A percentile compares a stretch with the other conserved stretches of the same genome.
Conservation (phyloP, 2,888 invertebrate species). For the Poecilobothrus nobilitatus region DNA sequence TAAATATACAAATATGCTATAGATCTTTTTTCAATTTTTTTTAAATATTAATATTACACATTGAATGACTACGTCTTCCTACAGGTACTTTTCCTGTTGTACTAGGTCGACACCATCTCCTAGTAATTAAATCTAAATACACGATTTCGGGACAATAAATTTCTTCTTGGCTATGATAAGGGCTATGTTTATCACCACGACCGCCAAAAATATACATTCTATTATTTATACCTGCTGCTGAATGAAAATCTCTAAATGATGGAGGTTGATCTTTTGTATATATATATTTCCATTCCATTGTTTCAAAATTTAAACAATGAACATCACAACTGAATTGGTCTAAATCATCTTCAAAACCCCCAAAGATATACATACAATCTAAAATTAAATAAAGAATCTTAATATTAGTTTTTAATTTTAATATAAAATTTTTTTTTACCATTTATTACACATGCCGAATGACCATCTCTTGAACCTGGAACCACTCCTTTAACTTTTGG, state of each 20-base stretch:
- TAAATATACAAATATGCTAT: conserved; percentile 11
- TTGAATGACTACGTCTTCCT: conserved; percentile 83
- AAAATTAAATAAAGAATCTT: conserved; percentile 25
- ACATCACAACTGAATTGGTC: conserved; percentile 74
- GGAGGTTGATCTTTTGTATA: conserved; percentile 57
- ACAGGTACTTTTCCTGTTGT: conserved; percentile 60
- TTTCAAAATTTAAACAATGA: conserved; percentile 63
- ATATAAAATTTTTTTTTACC: not conserved
- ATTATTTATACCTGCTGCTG: conserved; percentile 66
- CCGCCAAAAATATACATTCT: conserved; percentile 89
- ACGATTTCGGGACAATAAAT: conserved; percentile 69
- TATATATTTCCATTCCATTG: conserved; percentile 61
- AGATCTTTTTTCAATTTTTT: conserved; percentile 4
- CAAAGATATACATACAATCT: conserved; percentile 79
- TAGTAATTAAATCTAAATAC: conserved; percentile 62
- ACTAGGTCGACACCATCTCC: conserved; percentile 58
- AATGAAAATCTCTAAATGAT: conserved; percentile 78
- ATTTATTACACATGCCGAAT: conserved; percentile 73
- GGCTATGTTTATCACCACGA: conserved; percentile 62
- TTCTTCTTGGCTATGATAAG: conserved; percentile 58
- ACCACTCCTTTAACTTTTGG: conserved; percentile 58
- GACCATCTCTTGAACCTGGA: conserved; percentile 83
- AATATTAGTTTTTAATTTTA: not conserved
- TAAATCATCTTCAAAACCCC: conserved; percentile 80
- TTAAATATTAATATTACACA: conserved; percentile 52